Conservation (phyloP, 2,113 vertebrate genomes). For the Phylloscopus trochilus region DNA sequence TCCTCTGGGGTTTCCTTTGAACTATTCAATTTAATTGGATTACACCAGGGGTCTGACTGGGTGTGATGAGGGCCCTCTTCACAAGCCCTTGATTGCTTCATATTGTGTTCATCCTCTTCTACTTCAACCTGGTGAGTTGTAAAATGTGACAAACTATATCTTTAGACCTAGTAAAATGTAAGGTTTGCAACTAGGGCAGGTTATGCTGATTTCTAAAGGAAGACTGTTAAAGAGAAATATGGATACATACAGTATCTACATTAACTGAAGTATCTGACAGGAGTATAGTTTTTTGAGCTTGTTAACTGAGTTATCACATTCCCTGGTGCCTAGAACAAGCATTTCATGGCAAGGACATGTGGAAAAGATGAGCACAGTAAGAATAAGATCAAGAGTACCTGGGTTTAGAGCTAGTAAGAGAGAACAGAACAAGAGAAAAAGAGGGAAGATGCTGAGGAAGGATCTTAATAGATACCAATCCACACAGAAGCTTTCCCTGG, state of each 20-base stretch:
- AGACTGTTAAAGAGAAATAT: neutral
- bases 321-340: conserved; percentile 8
- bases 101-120: neutral
- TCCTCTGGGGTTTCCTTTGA: neutral
- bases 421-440: neutral
- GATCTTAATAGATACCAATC: neutral
- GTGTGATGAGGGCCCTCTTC: neutral
- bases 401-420: neutral
- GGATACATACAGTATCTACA: neutral
- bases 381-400: neutral
- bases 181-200: neutral
- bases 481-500: neutral
- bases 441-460: neutral
- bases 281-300: neutral
- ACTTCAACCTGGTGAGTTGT: neutral
- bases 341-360: conserved; percentile 12
- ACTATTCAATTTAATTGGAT: conserved; percentile 33
- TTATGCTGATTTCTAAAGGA: neutral
- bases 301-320: conserved; percentile 1
- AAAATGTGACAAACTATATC: neutral
- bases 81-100: neutral
- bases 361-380: neutral
- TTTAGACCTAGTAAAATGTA: neutral
- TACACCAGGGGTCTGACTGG: conserved; percentile 27
- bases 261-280: neutral